phyloP scores from a whole-genome alignment of 2,888 invertebrate species.

The Lithophane socia region DNA sequence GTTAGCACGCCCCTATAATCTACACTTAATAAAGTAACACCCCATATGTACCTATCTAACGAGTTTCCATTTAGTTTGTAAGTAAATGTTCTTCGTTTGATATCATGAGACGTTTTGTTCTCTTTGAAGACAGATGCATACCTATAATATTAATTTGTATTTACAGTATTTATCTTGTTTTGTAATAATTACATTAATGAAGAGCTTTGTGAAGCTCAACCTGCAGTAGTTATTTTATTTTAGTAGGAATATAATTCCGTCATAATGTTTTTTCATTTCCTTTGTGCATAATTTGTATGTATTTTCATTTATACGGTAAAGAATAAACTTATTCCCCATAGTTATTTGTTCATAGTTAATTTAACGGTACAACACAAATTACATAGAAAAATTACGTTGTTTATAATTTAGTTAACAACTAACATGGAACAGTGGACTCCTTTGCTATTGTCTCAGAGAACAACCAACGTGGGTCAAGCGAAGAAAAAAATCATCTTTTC shows the following conservation, averaged over 20 bases:
- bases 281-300: background rate
- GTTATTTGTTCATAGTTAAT: too few species aligned
- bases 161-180: background rate
- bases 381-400: too few species aligned
- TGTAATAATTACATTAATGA: background rate
- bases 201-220: background rate
- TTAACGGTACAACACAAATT: too few species aligned
- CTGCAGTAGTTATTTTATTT: background rate
- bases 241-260: background rate
- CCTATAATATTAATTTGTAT: conserved; percentile 20
- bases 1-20: conserved; percentile 18
- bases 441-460: too few species aligned
- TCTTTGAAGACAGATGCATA: conserved; percentile 15
- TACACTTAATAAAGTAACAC: background rate
- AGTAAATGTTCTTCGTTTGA: conserved; percentile 25
- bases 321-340: too few species aligned
- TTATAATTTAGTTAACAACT: too few species aligned
- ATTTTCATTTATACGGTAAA: background rate
- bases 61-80: conserved; percentile 33
- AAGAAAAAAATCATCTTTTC: background rate
- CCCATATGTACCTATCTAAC: background rate
- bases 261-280: fast-evolving
- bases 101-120: conserved; percentile 25
- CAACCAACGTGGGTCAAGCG: background rate
- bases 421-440: too few species aligned